A percentile compares a stretch with the other conserved stretches of the same genome.
phyloP scores from a whole-genome alignment of 2,888 invertebrate genomes.

The Euphydryas editha region DNA sequence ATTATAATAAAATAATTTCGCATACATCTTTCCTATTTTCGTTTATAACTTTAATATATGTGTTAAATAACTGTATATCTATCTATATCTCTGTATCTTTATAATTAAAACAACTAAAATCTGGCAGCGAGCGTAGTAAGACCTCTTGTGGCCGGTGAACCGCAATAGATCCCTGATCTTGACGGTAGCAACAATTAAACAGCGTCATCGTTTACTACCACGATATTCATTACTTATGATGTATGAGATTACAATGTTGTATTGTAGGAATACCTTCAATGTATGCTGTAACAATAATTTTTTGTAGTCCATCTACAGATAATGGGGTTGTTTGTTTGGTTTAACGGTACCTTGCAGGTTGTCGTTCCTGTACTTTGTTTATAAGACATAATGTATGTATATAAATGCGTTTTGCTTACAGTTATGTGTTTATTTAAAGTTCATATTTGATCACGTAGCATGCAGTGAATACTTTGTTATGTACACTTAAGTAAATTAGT shows the following conservation, averaged over 20 bases:
- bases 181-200: slow-evolving; percentile 4
- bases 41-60: too few species aligned
- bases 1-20: too few species aligned
- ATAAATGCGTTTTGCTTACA: neutral
- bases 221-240: slow-evolving; percentile 1
- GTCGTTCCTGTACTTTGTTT: slow-evolving; percentile 23
- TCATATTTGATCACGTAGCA: neutral
- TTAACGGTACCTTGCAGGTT: slow-evolving; percentile 32
- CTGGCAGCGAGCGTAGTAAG: neutral
- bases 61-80: too few species aligned
- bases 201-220: neutral
- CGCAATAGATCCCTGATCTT: slow-evolving; percentile 10
- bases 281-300: slow-evolving; percentile 8
- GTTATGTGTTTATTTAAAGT: neutral
- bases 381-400: neutral
- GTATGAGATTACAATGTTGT: neutral
- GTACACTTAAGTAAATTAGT: neutral
- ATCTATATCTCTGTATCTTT: neutral
- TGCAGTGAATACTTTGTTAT: neutral
- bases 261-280: neutral
- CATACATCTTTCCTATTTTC: too few species aligned
- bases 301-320: slow-evolving; percentile 32
- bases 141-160: slow-evolving; percentile 11
- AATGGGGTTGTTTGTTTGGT: slow-evolving; percentile 44
- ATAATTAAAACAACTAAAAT: slow-evolving; percentile 2